A percentile compares a stretch with the other conserved stretches of the same genome.
These are phyloP conservation scores for Microctonus brassicae DNA, from an alignment of 2,888 invertebrate genomes.

Conservation along the genomic window DNA sequence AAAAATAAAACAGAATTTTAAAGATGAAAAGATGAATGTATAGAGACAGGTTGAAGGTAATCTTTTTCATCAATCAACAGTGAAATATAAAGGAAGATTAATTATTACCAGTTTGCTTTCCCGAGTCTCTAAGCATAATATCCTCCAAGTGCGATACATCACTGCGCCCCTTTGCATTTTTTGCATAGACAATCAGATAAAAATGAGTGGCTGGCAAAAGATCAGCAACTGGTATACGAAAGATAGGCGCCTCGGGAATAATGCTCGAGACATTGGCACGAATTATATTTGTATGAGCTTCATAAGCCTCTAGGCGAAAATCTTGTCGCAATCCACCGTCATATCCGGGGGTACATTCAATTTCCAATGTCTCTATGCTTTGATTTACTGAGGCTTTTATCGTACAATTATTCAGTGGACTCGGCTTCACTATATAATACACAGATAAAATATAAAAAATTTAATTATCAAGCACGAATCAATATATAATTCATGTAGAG, in stretches of 20 bases:
- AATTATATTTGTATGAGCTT: slow-evolving; percentile 79
- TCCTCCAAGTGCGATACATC: slow-evolving; percentile 86
- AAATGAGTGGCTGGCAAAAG: slow-evolving; percentile 72
- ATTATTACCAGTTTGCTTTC: slow-evolving; percentile 82
- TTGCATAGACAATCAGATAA: slow-evolving; percentile 81
- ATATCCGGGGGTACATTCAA: slow-evolving; percentile 89
- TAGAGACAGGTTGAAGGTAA: slow-evolving; percentile 4
- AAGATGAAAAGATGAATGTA: neutral
- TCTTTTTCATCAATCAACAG: slow-evolving; percentile 21
- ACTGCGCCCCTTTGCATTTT: slow-evolving; percentile 88
- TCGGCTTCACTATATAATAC: slow-evolving; percentile 87
- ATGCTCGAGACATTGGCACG: slow-evolving; percentile 79
- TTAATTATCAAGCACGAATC: neutral
- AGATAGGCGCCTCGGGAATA: slow-evolving; percentile 74
- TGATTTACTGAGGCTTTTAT: slow-evolving; percentile 77
- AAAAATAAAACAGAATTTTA: neutral
- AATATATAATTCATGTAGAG: neutral
- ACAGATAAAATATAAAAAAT: neutral
- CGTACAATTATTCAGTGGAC: slow-evolving; percentile 88
- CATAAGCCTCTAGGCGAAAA: slow-evolving; percentile 86
- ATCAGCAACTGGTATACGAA: slow-evolving; percentile 74
- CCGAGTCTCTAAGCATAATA: slow-evolving; percentile 88
- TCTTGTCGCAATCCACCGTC: slow-evolving; percentile 91
- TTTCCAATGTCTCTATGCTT: slow-evolving; percentile 76
- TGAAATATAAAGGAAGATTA: slow-evolving; percentile 10